Percentiles rank a stretch among this genome's conserved stretches.
These are phyloP conservation scores for Odontomachus brunneus DNA, from an alignment of 1,140 invertebrate genomes.

Conservation along the genomic window DNA sequence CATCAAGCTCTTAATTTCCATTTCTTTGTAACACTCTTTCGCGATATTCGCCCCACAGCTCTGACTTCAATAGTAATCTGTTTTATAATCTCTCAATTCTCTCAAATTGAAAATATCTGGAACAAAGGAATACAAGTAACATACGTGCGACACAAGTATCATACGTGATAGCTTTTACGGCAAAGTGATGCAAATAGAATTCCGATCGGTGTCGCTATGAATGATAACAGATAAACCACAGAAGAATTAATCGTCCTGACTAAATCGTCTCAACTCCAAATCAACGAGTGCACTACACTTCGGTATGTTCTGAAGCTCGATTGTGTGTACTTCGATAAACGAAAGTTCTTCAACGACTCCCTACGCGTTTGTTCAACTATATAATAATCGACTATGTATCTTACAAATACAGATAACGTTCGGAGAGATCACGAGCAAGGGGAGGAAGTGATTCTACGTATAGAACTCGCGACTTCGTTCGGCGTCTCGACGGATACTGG, in stretches of 20 bases:
- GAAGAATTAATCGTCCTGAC: no score
- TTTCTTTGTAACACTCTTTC: slow-evolving; percentile 21
- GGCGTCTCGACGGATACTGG: not conserved
- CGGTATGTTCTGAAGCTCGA: no score
- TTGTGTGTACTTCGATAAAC: no score
- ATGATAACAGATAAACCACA: no score
- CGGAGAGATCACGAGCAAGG: not conserved
- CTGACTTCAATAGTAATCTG: slow-evolving; percentile 48
- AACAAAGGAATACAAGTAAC: slow-evolving; percentile 56
- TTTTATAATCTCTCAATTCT: slow-evolving; percentile 16
- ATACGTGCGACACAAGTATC: not conserved
- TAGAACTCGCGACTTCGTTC: slow-evolving; percentile 6
- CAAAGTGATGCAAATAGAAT: not conserved
- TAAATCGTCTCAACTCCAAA: no score
- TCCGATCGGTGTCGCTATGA: no score
- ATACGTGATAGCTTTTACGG: not conserved
- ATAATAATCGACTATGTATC: not conserved
- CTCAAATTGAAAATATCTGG: slow-evolving; percentile 27
- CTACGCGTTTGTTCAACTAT: no score
- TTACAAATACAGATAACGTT: not conserved
- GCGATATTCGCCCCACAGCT: not conserved
- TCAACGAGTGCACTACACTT: no score
- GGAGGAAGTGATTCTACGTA: no score
- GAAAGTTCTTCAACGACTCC: no score
- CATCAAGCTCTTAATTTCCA: slow-evolving; percentile 33